Conservation (phyloP, 2,888 invertebrate species). For the Epinotia bilunana region DNA sequence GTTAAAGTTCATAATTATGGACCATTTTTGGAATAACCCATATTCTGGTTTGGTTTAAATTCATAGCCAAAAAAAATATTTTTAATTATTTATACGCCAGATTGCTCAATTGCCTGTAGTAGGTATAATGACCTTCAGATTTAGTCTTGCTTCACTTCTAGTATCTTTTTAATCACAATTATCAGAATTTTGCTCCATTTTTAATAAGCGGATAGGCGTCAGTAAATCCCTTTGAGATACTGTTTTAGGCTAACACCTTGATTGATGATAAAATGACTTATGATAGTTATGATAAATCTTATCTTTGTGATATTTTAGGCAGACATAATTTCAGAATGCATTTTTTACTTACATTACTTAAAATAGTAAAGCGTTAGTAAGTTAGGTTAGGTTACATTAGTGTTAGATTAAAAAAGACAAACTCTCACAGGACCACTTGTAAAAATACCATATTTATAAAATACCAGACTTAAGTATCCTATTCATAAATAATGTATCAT, state of each 20-base stretch:
- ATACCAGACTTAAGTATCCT: too few relatives aligned
- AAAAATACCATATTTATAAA: too few relatives aligned
- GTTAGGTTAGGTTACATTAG: not conserved
- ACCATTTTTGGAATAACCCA: not conserved
- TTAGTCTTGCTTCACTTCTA: not conserved
- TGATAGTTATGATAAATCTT: constrained; percentile 18
- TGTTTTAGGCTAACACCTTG: constrained; percentile 5
- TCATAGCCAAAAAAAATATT: not conserved
- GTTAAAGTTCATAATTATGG: not conserved
- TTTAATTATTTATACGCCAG: not conserved
- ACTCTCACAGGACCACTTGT: too few relatives aligned
- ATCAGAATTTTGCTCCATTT: constrained; percentile 21
- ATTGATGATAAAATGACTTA: constrained; percentile 9
- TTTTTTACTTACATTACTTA: not conserved
- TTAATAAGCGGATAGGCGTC: constrained; percentile 19
- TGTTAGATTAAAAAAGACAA: not conserved
- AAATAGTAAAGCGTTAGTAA: not conserved
- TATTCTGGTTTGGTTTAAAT: not conserved
- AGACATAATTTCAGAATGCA: not conserved
- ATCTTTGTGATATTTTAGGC: constrained; percentile 21
- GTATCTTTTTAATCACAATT: constrained; percentile 3
- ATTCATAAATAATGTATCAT: too few relatives aligned
- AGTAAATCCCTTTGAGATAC: not conserved
- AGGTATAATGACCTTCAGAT: constrained; percentile 15
- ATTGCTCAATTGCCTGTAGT: not conserved